A percentile compares a stretch with the other conserved stretches of the same genome.
These are phyloP conservation scores for Antheraea mylitta DNA, from an alignment of 1,140 invertebrate genomes.

Conservation along the genomic window DNA sequence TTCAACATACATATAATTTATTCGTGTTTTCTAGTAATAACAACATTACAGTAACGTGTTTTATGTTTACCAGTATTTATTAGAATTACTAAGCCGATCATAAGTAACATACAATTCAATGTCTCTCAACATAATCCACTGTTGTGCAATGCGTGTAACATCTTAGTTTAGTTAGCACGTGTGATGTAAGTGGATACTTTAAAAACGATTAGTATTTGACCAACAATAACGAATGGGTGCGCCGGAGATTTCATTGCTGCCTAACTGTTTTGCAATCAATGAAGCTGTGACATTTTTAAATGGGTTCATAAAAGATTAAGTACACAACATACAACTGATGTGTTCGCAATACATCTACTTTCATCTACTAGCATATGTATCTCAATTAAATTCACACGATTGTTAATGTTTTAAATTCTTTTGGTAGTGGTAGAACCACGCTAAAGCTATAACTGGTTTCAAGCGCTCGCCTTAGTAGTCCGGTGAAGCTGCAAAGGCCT, in stretches of 20 bases:
- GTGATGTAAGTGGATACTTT: constrained; percentile 29
- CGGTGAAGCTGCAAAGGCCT: too few relatives aligned
- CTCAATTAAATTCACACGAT: not conserved
- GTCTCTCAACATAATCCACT: constrained; percentile 1
- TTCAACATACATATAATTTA: not conserved
- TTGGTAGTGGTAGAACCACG: too few relatives aligned
- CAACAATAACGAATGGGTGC: constrained; percentile 18
- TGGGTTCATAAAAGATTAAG: not conserved
- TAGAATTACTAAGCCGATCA: not conserved
- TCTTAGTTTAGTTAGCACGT: constrained; percentile 14
- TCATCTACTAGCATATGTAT: not conserved
- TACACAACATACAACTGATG: not conserved
- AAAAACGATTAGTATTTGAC: constrained; percentile 32
- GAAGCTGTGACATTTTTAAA: not conserved
- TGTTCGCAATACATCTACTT: not conserved
- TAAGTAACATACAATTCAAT: not conserved
- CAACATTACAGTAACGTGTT: not conserved
- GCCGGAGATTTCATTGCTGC: not conserved
- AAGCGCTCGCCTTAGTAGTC: too few relatives aligned
- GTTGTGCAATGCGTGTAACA: constrained; percentile 20
- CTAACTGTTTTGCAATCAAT: not conserved
- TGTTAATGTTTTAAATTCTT: too few relatives aligned
- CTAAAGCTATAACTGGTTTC: too few relatives aligned
- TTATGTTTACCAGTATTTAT: not conserved
- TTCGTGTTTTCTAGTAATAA: not conserved